phyloP scores from a whole-genome alignment of 2,888 invertebrate species.

The Cheilosia vulpina region DNA sequence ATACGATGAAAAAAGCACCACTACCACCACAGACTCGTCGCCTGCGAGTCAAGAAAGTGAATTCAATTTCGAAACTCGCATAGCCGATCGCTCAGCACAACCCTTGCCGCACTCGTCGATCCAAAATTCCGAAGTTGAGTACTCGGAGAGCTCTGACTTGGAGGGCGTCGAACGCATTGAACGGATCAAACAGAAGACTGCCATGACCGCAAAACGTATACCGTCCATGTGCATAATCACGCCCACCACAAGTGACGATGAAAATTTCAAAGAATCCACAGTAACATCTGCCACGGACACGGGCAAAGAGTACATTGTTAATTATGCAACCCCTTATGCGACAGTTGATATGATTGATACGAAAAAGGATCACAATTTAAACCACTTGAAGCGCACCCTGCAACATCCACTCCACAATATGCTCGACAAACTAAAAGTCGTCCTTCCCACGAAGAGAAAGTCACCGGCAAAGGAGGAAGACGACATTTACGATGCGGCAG shows the following conservation, averaged over 20 bases:
- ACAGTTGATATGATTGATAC: slow-evolving; percentile 74
- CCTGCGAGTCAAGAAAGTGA: slow-evolving; percentile 82
- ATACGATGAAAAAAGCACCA: slow-evolving; percentile 51
- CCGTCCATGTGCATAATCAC: slow-evolving; percentile 97
- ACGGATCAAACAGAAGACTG: slow-evolving; percentile 92
- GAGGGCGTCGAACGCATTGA: slow-evolving; percentile 95
- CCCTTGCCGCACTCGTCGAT: slow-evolving; percentile 76
- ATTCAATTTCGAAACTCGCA: slow-evolving; percentile 78
- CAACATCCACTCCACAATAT: slow-evolving; percentile 89
- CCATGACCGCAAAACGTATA: slow-evolving; percentile 93
- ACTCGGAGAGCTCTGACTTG: slow-evolving; percentile 93
- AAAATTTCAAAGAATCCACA: slow-evolving; percentile 83
- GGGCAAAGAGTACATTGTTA: slow-evolving; percentile 73
- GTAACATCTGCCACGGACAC: slow-evolving; percentile 54
- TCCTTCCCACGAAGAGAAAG: slow-evolving; percentile 85
- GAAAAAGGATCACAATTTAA: slow-evolving; percentile 82
- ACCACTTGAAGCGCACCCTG: slow-evolving; percentile 81
- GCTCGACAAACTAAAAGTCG: slow-evolving; percentile 89
- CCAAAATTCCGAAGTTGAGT: slow-evolving; percentile 87
- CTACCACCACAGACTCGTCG: slow-evolving; percentile 60
- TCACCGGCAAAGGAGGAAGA: slow-evolving; percentile 85
- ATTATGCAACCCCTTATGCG: slow-evolving; percentile 79
- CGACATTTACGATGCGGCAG: slow-evolving; percentile 83
- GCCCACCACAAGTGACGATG: slow-evolving; percentile 94
- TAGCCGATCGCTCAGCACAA: slow-evolving; percentile 77